Percentiles rank a stretch among this genome's conserved stretches.
Evolutionary conservation across 1,140 invertebrate species (phyloP).

Genomic region (Helicoverpa zea): DNA sequence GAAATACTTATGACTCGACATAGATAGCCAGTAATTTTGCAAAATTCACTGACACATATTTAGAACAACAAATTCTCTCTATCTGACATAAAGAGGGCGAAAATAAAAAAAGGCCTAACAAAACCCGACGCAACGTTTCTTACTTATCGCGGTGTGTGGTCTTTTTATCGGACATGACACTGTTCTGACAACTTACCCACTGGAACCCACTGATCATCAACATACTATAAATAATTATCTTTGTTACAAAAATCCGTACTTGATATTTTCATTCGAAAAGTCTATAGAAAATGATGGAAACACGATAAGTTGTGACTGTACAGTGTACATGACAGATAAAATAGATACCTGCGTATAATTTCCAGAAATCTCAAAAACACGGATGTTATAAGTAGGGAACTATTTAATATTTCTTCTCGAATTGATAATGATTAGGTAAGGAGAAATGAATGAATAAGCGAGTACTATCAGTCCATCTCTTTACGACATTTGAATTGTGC

Average conservation of each 20-base stretch:
- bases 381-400: neutral
- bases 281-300: too few relatives aligned
- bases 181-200: neutral
- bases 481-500: neutral
- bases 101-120: neutral
- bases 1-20: too few relatives aligned
- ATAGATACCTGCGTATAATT: too few relatives aligned
- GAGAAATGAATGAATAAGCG: neutral
- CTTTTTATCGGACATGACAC: conserved; percentile 3
- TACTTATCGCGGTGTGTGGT: conserved; percentile 15
- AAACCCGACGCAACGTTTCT: neutral
- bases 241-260: neutral
- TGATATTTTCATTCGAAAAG: neutral
- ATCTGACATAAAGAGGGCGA: neutral
- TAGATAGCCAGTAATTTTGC: too few relatives aligned
- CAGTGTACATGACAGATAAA: too few relatives aligned
- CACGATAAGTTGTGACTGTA: too few relatives aligned
- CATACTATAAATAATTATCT: neutral
- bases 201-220: neutral
- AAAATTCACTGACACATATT: too few relatives aligned
- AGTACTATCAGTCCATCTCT: neutral
- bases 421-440: neutral
- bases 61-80: too few relatives aligned
- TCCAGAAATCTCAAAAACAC: neutral
- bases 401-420: neutral